Conservation (phyloP, 1,140 invertebrate species). For the Archegozetes longisetosus region DNA sequence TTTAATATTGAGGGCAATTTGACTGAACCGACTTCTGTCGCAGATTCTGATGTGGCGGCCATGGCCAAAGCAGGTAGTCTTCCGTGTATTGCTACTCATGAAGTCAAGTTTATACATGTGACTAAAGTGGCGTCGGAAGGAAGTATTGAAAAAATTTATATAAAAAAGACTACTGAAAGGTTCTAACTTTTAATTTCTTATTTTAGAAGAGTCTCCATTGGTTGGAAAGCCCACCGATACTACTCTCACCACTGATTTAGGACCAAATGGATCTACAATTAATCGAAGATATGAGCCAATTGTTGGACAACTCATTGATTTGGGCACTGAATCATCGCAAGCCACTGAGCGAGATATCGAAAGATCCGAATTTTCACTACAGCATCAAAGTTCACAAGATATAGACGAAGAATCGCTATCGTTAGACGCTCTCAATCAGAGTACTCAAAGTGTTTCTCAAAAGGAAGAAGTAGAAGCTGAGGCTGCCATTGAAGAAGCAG, state of each 20-base stretch:
- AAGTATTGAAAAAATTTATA: not conserved
- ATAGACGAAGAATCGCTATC: conserved; percentile 18
- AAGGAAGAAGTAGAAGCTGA: not conserved
- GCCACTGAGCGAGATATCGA: conserved; percentile 16
- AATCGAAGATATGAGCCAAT: not conserved
- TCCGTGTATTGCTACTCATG: not conserved
- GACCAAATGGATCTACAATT: not conserved
- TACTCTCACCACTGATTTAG: not conserved
- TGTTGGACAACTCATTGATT: not conserved
- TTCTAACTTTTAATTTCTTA: not conserved
- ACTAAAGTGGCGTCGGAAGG: not conserved
- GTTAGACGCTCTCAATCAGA: conserved; percentile 4
- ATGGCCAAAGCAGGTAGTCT: not conserved
- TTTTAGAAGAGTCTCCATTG: not conserved
- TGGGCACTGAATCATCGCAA: conserved; percentile 14
- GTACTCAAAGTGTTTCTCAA: not conserved
- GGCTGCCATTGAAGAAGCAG: not conserved
- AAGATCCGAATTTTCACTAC: conserved; percentile 12
- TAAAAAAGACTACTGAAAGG: not conserved
- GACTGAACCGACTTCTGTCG: not conserved
- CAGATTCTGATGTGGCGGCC: not conserved
- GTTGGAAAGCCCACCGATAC: not conserved
- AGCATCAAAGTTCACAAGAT: conserved; percentile 17
- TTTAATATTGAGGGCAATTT: conserved; percentile 23
- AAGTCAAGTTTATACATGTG: not conserved